These are phyloP conservation scores for Stramonita haemastoma DNA, from an alignment of 2,888 invertebrate species.

Conservation along the genomic window DNA sequence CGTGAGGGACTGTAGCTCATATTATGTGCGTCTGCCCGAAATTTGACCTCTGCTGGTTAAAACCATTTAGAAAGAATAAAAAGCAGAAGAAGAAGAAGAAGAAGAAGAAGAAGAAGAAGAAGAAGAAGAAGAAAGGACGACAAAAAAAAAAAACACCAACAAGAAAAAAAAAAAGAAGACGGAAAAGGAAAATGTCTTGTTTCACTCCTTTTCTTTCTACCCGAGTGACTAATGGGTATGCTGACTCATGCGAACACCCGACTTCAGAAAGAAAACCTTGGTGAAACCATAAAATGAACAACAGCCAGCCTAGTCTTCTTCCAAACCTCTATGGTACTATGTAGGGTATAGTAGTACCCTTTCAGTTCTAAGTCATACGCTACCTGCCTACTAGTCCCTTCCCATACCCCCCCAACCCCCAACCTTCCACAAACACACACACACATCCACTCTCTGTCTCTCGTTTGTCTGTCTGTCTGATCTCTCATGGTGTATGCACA, in stretches of 20 bases:
- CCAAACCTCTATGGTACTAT: not conserved
- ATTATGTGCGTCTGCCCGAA: too few relatives aligned
- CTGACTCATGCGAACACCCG: slow-evolving; percentile 11
- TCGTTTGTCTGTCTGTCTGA: not conserved
- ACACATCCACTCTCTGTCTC: not conserved
- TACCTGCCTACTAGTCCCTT: not conserved
- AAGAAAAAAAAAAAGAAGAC: not conserved
- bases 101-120: not conserved
- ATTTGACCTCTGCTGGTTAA: too few relatives aligned
- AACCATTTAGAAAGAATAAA: too few relatives aligned
- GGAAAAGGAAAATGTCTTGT: not conserved
- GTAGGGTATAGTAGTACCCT: too few relatives aligned
- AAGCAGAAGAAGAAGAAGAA: not conserved
- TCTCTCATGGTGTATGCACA: not conserved
- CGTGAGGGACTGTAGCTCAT: too few relatives aligned
- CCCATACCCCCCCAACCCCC: not conserved
- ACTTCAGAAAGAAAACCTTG: not conserved
- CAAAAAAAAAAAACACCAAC: not conserved
- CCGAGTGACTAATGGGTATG: slow-evolving; percentile 5
- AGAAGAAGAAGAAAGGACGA: not conserved
- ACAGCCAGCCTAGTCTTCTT: not conserved
- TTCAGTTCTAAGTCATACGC: too few relatives aligned
- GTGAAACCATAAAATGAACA: not conserved
- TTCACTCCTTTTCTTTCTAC: not conserved
- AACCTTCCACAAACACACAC: not conserved